These are phyloP conservation scores for Caenorhabditis drosophilae DNA, from an alignment of 2,888 invertebrate species.

Conservation along the genomic window DNA sequence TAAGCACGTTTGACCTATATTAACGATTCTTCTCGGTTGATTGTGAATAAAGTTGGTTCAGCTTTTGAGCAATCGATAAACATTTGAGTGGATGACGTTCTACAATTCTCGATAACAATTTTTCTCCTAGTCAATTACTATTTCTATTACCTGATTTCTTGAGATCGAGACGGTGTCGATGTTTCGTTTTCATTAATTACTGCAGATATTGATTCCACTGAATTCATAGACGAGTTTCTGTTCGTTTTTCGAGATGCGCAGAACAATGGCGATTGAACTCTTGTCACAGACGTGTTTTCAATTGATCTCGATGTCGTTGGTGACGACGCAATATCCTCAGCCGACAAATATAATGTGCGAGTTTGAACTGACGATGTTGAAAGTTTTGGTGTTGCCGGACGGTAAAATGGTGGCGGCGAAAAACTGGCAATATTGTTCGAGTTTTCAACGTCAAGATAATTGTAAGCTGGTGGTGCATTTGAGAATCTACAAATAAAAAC, in stretches of 20 bases:
- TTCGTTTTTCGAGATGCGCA: too few relatives aligned
- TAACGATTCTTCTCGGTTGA: conserved; percentile 39
- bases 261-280: conserved; percentile 2
- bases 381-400: conserved; percentile 17
- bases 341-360: conserved; percentile 17
- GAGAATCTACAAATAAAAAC: conserved; percentile 22
- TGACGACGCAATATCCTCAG: conserved; percentile 10
- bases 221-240: too few relatives aligned
- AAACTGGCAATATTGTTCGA: conserved; percentile 35
- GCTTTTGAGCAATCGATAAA: conserved; percentile 51
- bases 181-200: too few relatives aligned
- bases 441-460: conserved; percentile 6
- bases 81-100: conserved; percentile 17
- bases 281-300: background rate
- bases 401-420: conserved; percentile 36
- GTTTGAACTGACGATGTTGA: conserved; percentile 24
- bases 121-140: background rate
- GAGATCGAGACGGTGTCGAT: too few relatives aligned
- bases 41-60: conserved; percentile 39
- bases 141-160: background rate
- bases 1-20: too few relatives aligned
- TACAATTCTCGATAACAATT: background rate
- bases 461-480: conserved; percentile 36
- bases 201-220: too few relatives aligned
- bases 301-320: conserved; percentile 4